Conservation (phyloP, 2,888 invertebrate species). For the Phortica okadai region DNA sequence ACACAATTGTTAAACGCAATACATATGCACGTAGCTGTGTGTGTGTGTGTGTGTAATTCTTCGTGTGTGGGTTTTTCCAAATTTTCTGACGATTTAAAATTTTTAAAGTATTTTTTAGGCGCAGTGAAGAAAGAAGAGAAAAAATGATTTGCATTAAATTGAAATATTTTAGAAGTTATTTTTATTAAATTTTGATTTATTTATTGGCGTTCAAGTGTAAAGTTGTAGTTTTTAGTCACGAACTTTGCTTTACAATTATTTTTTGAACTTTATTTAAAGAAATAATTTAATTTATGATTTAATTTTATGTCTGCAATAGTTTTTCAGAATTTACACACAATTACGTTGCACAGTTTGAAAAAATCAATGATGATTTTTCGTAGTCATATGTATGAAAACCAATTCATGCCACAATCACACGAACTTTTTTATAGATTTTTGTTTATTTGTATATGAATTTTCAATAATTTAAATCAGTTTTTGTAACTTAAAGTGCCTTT, state of each 20-base stretch:
- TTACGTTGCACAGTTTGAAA: slow-evolving; percentile 34
- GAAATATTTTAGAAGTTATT: background rate
- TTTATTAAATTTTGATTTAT: background rate
- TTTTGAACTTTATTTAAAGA: background rate
- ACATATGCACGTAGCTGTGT: slow-evolving; percentile 14
- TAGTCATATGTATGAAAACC: background rate
- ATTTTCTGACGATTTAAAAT: slow-evolving; percentile 48
- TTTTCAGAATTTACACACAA: background rate
- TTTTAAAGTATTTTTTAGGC: slow-evolving; percentile 34
- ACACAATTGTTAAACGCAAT: slow-evolving; percentile 12
- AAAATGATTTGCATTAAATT: background rate
- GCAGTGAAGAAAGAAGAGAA: slow-evolving; percentile 32
- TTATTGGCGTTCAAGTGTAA: background rate
- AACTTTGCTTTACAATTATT: background rate
- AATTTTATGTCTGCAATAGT: background rate
- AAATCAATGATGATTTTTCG: slow-evolving; percentile 27
- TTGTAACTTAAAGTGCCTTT: background rate
- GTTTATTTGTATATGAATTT: background rate
- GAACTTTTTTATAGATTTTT: background rate
- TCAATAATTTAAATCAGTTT: background rate
- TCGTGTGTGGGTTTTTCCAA: slow-evolving; percentile 49
- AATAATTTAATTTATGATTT: background rate
- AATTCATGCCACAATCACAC: slow-evolving; percentile 6
- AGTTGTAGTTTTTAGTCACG: background rate
- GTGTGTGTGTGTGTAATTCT: slow-evolving; percentile 44